These are phyloP conservation scores for Phasianus colchicus DNA, from an alignment of 2,113 vertebrate genomes.

Conservation along the genomic window DNA sequence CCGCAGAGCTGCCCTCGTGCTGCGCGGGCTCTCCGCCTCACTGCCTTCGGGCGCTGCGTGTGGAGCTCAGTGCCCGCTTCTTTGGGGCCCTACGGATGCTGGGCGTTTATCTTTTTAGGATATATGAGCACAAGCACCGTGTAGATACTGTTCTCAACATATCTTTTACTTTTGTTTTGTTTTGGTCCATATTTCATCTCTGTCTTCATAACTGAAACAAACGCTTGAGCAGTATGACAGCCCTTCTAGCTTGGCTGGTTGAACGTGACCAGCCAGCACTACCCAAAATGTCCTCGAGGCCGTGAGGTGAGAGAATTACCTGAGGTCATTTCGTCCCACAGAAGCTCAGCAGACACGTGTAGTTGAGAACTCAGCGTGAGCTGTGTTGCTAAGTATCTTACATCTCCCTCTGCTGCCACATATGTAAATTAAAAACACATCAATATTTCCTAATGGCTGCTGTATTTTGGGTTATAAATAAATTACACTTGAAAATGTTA, in stretches of 20 bases:
- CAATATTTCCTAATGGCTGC: background rate
- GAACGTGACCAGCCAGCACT: background rate
- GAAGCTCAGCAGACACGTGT: background rate
- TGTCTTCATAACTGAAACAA: constrained; percentile 3
- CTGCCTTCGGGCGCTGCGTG: background rate
- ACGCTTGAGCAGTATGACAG: background rate
- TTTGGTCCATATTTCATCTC: background rate
- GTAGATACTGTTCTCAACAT: background rate
- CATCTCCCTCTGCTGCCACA: background rate
- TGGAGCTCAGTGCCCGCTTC: background rate
- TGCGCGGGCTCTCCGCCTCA: fast-evolving
- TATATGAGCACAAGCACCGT: background rate
- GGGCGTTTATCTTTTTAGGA: background rate
- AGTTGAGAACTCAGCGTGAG: background rate
- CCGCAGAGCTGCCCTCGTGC: fast-evolving
- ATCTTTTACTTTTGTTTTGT: background rate
- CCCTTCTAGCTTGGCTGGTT: background rate
- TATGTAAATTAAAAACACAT: background rate
- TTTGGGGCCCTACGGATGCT: background rate
- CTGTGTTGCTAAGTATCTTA: background rate
- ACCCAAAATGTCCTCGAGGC: background rate
- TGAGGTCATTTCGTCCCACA: background rate
- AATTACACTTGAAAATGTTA: background rate
- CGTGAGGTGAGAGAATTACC: background rate
- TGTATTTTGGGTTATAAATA: background rate